Conservation (phyloP, 2,888 invertebrate genomes). For the Chalcis sispes region DNA sequence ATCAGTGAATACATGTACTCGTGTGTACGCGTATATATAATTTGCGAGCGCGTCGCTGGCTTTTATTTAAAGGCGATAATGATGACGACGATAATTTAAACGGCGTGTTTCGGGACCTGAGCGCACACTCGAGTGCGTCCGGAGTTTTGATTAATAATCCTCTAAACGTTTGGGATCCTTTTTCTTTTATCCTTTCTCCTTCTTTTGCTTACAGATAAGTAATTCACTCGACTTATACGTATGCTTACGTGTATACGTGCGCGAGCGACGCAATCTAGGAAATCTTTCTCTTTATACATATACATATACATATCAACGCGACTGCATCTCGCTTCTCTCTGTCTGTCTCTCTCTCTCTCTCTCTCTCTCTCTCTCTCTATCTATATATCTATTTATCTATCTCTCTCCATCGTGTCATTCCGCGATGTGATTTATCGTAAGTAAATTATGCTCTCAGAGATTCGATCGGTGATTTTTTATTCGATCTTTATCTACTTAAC, state of each 20-base stretch:
- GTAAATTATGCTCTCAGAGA: slow-evolving; percentile 44
- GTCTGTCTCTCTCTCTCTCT: background rate
- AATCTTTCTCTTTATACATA: background rate
- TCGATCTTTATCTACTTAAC: slow-evolving; percentile 46
- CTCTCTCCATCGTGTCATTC: too few species aligned
- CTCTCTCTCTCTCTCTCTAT: slow-evolving; percentile 10
- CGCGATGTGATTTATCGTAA: slow-evolving; percentile 53
- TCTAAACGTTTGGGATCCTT: too few species aligned
- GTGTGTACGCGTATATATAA: background rate
- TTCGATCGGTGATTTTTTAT: slow-evolving; percentile 19
- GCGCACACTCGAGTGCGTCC: too few species aligned
- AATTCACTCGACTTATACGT: background rate
- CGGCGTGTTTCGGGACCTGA: too few species aligned
- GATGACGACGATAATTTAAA: too few species aligned
- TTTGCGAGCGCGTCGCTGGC: background rate
- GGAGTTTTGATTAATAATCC: too few species aligned
- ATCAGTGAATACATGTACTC: background rate
- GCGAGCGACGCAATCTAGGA: slow-evolving; percentile 15
- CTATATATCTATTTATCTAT: slow-evolving; percentile 17
- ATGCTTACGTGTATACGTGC: slow-evolving; percentile 9
- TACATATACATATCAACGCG: slow-evolving; percentile 9
- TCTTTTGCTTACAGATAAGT: background rate
- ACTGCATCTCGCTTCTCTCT: slow-evolving; percentile 15
- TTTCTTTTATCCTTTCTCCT: background rate
- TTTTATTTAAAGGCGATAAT: background rate